A percentile compares a stretch with the other conserved stretches of the same genome.
Evolutionary conservation across 2,888 invertebrate genomes (phyloP).

Genomic region (Chalcis sispes): DNA sequence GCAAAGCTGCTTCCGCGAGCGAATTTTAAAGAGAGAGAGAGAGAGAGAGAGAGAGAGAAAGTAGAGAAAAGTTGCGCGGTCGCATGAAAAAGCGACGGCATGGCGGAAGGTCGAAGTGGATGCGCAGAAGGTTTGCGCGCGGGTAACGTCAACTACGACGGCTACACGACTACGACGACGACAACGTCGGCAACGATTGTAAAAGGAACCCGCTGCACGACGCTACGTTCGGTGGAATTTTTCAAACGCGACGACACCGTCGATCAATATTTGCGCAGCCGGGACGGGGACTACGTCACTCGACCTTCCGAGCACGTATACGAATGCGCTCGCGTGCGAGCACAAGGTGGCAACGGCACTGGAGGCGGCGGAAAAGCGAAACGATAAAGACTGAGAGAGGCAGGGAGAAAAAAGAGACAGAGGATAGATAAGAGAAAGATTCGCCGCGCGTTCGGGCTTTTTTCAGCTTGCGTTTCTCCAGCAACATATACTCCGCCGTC

Average conservation of each 20-base stretch:
- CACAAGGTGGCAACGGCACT: too few species aligned
- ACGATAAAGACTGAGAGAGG: too few species aligned
- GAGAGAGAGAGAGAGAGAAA: neutral
- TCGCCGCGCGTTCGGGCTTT: too few species aligned
- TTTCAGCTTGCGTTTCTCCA: too few species aligned
- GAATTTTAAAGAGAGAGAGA: too few species aligned
- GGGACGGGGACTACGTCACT: slow-evolving; percentile 70
- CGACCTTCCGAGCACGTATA: slow-evolving; percentile 76
- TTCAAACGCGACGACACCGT: slow-evolving; percentile 70
- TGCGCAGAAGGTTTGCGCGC: slow-evolving; percentile 45
- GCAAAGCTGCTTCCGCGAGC: too few species aligned
- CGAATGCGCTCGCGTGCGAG: too few species aligned
- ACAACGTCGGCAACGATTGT: slow-evolving; percentile 7
- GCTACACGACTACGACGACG: slow-evolving; percentile 9
- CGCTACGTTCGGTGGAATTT: slow-evolving; percentile 74
- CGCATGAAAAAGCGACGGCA: slow-evolving; percentile 18
- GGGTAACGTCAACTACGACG: neutral
- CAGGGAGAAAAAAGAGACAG: too few species aligned
- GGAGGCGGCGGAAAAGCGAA: too few species aligned
- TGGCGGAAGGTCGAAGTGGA: slow-evolving; percentile 50
- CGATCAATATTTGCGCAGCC: slow-evolving; percentile 77
- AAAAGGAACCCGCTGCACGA: slow-evolving; percentile 30
- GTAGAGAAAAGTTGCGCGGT: slow-evolving; percentile 8
- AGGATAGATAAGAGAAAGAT: too few species aligned
- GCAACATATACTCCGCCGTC: too few species aligned